Evolutionary conservation across 2,797 vertebrate genomes (phyloP).

Genomic region (Urophycis tenuis): DNA sequence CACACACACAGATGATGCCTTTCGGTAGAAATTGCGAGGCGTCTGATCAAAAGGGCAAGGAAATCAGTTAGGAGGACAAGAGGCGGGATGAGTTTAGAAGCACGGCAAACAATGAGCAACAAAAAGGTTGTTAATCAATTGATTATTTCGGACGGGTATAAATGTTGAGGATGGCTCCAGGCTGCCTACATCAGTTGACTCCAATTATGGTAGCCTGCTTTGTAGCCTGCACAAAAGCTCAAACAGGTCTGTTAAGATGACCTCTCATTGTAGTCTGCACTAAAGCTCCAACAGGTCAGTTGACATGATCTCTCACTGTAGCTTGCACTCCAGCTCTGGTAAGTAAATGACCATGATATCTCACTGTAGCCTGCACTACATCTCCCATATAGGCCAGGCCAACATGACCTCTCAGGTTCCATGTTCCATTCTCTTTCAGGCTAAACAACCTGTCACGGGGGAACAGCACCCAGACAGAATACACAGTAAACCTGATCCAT

Average conservation of each 20-base stretch:
- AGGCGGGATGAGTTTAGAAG: background rate
- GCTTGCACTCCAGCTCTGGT: no score
- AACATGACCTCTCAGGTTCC: background rate
- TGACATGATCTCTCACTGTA: no score
- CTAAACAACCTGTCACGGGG: slow-evolving; percentile 7
- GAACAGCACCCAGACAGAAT: background rate
- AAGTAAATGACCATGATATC: no score
- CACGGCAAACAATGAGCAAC: slow-evolving; percentile 6
- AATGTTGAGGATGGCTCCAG: background rate
- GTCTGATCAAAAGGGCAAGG: background rate
- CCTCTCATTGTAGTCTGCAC: background rate
- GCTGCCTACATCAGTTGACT: background rate
- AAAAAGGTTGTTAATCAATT: background rate
- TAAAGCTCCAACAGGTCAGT: no score
- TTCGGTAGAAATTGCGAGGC: background rate
- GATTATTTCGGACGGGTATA: background rate
- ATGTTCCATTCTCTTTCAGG: background rate
- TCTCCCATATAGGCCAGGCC: background rate
- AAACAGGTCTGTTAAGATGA: background rate
- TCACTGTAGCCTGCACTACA: background rate
- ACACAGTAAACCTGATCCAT: background rate
- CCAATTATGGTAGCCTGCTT: background rate
- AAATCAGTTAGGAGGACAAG: background rate
- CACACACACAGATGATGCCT: background rate
- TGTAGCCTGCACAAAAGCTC: background rate